phyloP scores from a whole-genome alignment of 2,797 vertebrate species.

The Hypotaenidia philippensis region DNA sequence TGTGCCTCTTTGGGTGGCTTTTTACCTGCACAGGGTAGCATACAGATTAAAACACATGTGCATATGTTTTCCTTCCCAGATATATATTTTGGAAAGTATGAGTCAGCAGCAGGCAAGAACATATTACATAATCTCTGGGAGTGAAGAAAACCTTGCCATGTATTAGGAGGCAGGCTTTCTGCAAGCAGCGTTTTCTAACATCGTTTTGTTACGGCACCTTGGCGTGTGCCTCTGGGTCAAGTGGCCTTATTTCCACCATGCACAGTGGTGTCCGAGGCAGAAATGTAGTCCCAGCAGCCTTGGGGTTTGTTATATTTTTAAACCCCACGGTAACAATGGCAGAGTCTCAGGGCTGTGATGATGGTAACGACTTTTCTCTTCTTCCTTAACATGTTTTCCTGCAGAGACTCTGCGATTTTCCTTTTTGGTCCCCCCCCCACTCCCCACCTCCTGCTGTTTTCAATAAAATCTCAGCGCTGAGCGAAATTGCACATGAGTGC shows the following conservation, averaged over 20 bases:
- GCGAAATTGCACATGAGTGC: conserved; percentile 41
- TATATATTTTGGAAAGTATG: conserved; percentile 58
- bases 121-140: conserved; percentile 75
- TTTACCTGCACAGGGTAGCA: background rate
- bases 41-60: background rate
- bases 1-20: rapidly evolving
- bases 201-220: background rate
- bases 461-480: background rate
- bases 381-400: conserved; percentile 6
- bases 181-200: conserved; percentile 3
- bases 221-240: background rate
- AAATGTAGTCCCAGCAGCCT: background rate
- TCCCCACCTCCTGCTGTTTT: conserved; percentile 34
- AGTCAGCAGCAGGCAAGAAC: conserved; percentile 65
- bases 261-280: background rate
- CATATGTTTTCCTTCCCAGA: conserved; percentile 25
- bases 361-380: background rate
- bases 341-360: background rate
- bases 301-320: background rate
- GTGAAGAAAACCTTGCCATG: conserved; percentile 17
- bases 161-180: conserved; percentile 37
- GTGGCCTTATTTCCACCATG: background rate
- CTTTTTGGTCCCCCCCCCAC: conserved; percentile 37
- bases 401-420: conserved; percentile 24
- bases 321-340: background rate